These are phyloP conservation scores for Leptinotarsa defecta DNA, from an alignment of 1,140 invertebrate species.

Conservation along the genomic window DNA sequence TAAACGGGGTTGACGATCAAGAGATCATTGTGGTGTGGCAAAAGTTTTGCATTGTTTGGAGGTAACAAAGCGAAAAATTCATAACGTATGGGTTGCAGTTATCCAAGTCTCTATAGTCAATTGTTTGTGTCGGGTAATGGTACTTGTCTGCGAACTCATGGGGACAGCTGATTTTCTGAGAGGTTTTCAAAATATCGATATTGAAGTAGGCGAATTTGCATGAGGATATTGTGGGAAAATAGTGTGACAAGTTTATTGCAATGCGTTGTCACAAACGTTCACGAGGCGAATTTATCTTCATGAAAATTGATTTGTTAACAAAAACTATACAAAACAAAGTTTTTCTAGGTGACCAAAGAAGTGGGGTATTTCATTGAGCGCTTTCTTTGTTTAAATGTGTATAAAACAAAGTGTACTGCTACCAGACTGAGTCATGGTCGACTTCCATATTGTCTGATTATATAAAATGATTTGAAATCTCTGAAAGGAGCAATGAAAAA, in stretches of 20 bases:
- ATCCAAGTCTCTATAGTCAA: conserved; percentile 24
- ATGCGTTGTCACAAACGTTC: neutral
- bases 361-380: no score
- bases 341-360: no score
- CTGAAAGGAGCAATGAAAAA: no score
- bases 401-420: no score
- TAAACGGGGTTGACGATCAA: neutral
- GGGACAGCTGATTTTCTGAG: conserved; percentile 22
- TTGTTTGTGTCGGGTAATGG: conserved; percentile 25
- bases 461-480: no score
- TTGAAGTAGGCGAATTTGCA: conserved; percentile 21
- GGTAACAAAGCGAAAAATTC: conserved; percentile 28
- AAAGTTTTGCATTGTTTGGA: conserved; percentile 21
- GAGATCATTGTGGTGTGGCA: conserved; percentile 16
- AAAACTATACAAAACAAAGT: no score
- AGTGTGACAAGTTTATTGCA: neutral
- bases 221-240: conserved; percentile 19
- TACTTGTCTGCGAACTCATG: conserved; percentile 20
- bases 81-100: conserved; percentile 19
- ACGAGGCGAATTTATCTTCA: no score
- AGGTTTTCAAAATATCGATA: conserved; percentile 15
- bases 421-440: no score
- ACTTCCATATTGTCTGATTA: no score
- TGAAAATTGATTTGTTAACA: no score
- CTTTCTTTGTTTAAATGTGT: no score